Percentiles rank a stretch among this genome's conserved stretches.
phyloP scores from a whole-genome alignment of 2,888 invertebrate species.

The Anagyrus pseudococci region DNA sequence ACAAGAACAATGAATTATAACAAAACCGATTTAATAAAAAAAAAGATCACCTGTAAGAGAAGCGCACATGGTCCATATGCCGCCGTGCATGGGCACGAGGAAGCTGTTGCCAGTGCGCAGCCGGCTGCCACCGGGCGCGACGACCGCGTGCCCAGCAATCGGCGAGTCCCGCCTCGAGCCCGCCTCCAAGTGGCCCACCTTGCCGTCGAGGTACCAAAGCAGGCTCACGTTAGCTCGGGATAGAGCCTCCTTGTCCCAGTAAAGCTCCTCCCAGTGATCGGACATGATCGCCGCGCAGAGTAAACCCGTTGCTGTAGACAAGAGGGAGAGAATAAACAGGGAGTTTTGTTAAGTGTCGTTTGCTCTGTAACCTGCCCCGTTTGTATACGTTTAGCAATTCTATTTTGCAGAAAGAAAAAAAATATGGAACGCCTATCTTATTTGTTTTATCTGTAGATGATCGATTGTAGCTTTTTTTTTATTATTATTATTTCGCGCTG shows the following conservation, averaged over 20 bases:
- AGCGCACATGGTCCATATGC: slow-evolving; percentile 88
- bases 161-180: slow-evolving; percentile 35
- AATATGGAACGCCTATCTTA: no score
- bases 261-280: slow-evolving; percentile 89
- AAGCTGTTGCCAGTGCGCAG: slow-evolving; percentile 64
- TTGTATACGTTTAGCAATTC: no score
- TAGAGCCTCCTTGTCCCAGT: slow-evolving; percentile 75
- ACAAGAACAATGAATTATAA: no score
- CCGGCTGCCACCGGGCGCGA: slow-evolving; percentile 11
- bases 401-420: no score
- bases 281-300: slow-evolving; percentile 87
- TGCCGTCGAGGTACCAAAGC: slow-evolving; percentile 78
- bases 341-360: no score
- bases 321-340: no score
- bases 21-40: no score
- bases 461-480: no score
- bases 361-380: no score
- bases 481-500: no score
- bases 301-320: slow-evolving; percentile 69
- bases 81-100: slow-evolving; percentile 88
- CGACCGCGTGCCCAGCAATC: not conserved
- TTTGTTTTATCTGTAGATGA: no score
- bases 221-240: slow-evolving; percentile 70
- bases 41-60: slow-evolving; percentile 74
- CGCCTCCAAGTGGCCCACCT: slow-evolving; percentile 70